Evolutionary conservation across 2,113 vertebrate genomes (phyloP).

Genomic region (Phrynocephalus versicolor): DNA sequence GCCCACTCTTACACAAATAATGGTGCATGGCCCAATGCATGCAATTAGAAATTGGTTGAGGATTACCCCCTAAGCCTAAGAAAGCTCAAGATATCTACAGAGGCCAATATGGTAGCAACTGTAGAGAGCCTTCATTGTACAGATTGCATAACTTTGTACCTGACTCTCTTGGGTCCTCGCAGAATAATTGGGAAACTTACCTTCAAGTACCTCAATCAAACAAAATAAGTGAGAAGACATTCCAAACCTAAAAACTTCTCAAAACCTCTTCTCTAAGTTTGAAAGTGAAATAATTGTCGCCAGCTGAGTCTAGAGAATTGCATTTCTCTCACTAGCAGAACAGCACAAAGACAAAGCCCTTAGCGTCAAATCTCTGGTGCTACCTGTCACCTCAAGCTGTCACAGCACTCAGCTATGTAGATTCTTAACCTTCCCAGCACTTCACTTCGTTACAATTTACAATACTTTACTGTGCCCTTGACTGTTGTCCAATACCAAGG

Average conservation of each 20-base stretch:
- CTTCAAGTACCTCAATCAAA: background rate
- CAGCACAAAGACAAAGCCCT: background rate
- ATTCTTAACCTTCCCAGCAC: background rate
- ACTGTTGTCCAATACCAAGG: background rate
- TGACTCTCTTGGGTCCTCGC: too few relatives aligned
- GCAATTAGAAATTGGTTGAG: background rate
- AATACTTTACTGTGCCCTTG: background rate
- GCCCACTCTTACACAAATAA: background rate
- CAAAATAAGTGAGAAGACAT: background rate
- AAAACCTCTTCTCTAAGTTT: background rate
- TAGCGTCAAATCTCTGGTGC: background rate
- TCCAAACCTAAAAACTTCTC: background rate
- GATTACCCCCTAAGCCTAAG: background rate
- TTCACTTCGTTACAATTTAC: background rate
- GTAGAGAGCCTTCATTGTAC: background rate
- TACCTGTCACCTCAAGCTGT: background rate
- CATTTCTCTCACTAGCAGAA: background rate
- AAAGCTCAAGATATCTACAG: background rate
- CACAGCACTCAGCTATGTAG: background rate
- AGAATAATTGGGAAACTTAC: background rate
- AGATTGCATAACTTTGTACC: too few relatives aligned
- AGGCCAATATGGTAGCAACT: too few relatives aligned
- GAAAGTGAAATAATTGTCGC: background rate
- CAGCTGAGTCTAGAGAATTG: background rate
- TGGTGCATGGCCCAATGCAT: background rate